Percentiles rank a stretch among this genome's conserved stretches.
Conservation (phyloP, 2,797 vertebrate species). For the Bradypus variegatus region DNA sequence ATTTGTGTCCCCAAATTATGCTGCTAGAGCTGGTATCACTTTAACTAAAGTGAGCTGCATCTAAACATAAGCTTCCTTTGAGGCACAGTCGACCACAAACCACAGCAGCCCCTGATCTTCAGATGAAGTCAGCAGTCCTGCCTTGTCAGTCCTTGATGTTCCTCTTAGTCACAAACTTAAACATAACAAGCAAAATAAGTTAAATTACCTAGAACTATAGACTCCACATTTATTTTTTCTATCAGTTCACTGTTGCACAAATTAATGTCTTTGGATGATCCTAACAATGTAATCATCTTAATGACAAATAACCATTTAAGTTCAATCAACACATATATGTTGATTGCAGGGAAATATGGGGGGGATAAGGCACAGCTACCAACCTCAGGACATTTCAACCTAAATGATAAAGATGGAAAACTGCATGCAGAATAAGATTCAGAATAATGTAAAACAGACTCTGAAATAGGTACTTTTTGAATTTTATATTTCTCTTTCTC, state of each 20-base stretch:
- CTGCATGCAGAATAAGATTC: background rate
- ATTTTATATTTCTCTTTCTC: background rate
- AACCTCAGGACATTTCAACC: background rate
- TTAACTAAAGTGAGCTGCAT: background rate
- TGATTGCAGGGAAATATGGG: background rate
- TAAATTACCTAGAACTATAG: background rate
- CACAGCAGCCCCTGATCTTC: too few species aligned
- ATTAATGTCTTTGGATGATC: background rate
- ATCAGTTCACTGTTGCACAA: background rate
- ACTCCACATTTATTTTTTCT: too few species aligned
- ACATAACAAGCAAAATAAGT: background rate
- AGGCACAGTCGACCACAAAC: background rate
- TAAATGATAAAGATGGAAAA: background rate
- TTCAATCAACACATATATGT: background rate
- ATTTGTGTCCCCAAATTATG: background rate
- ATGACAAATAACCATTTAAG: background rate
- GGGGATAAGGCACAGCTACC: rapidly evolving
- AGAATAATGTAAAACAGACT: background rate
- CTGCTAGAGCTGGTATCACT: background rate
- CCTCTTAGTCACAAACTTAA: background rate
- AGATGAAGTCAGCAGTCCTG: background rate
- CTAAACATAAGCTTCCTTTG: background rate
- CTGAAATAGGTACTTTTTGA: background rate
- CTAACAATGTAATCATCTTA: background rate
- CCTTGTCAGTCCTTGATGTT: background rate